A percentile compares a stretch with the other conserved stretches of the same genome.
Conservation (phyloP, 2,113 vertebrate species). For the Pollachius pollachius region DNA sequence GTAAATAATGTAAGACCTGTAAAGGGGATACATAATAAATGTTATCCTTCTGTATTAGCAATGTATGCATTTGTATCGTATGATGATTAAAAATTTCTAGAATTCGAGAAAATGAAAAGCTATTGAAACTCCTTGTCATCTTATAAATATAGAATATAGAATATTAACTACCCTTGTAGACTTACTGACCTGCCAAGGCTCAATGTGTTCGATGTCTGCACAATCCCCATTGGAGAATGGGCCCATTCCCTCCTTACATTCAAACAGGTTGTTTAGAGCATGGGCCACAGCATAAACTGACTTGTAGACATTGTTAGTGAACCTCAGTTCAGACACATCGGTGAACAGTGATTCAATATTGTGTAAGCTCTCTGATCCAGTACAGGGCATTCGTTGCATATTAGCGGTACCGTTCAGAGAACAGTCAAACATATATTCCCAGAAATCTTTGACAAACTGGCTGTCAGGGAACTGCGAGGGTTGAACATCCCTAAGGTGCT, state of each 20-base stretch:
- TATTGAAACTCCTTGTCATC: neutral
- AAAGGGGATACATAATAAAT: neutral
- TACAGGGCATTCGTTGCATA: conserved; percentile 45
- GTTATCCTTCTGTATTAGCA: neutral
- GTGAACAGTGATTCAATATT: conserved; percentile 61
- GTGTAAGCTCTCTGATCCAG: conserved; percentile 62
- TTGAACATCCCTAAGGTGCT: conserved; percentile 62
- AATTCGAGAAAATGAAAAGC: neutral
- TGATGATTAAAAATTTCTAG: neutral
- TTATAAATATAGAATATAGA: too few relatives aligned
- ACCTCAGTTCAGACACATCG: conserved; percentile 67
- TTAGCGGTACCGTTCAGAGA: conserved; percentile 36
- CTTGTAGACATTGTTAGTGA: conserved; percentile 74
- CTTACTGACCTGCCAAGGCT: conserved; percentile 35
- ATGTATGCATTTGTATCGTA: neutral
- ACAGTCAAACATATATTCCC: conserved; percentile 72
- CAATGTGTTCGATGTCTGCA: conserved; percentile 9
- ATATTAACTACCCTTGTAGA: too few relatives aligned
- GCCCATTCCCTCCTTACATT: conserved; percentile 20
- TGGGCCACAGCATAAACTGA: conserved; percentile 73
- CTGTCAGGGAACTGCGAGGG: conserved; percentile 69
- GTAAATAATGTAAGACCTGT: conserved; percentile 51
- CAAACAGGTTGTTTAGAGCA: conserved; percentile 41
- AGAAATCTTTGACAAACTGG: conserved; percentile 71
- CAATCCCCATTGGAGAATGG: conserved; percentile 32